Conservation (phyloP, 1,140 invertebrate genomes). For the Bathynomus jamesi region DNA sequence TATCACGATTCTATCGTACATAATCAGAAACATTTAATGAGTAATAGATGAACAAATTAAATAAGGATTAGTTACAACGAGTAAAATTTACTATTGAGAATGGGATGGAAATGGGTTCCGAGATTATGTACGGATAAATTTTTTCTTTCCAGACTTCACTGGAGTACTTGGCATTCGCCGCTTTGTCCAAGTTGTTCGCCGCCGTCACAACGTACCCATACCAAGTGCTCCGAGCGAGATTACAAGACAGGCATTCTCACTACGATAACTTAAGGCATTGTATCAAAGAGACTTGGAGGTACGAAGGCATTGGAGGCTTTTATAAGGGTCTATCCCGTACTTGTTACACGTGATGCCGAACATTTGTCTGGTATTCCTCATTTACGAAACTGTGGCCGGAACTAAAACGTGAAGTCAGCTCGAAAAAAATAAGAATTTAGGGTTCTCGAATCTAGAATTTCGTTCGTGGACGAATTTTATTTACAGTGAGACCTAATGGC, state of each 20-base stretch:
- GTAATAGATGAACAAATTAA: too few species aligned
- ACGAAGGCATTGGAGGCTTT: conserved; percentile 80
- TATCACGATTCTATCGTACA: too few species aligned
- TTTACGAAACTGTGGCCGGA: conserved; percentile 66
- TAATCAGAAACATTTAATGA: too few species aligned
- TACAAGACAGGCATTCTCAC: conserved; percentile 90
- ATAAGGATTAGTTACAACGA: too few species aligned
- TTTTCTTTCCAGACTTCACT: conserved; percentile 48
- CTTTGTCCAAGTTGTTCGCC: conserved; percentile 88
- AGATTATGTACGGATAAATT: too few species aligned
- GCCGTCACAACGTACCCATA: conserved; percentile 93
- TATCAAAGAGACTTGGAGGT: conserved; percentile 78
- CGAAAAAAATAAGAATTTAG: too few species aligned
- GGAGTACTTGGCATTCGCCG: conserved; percentile 87
- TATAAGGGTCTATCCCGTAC: conserved; percentile 95
- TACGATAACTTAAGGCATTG: conserved; percentile 82
- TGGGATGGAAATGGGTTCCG: too few species aligned
- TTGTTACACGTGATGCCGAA: conserved; percentile 93
- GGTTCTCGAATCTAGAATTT: too few species aligned
- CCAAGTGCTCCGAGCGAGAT: conserved; percentile 84
- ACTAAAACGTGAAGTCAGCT: neutral
- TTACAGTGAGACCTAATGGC: too few species aligned
- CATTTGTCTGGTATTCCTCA: conserved; percentile 92
- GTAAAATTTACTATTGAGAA: too few species aligned
- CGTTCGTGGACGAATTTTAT: too few species aligned